These are phyloP conservation scores for Corythornis cristatus DNA, from an alignment of 2,113 vertebrate species.

Conservation along the genomic window DNA sequence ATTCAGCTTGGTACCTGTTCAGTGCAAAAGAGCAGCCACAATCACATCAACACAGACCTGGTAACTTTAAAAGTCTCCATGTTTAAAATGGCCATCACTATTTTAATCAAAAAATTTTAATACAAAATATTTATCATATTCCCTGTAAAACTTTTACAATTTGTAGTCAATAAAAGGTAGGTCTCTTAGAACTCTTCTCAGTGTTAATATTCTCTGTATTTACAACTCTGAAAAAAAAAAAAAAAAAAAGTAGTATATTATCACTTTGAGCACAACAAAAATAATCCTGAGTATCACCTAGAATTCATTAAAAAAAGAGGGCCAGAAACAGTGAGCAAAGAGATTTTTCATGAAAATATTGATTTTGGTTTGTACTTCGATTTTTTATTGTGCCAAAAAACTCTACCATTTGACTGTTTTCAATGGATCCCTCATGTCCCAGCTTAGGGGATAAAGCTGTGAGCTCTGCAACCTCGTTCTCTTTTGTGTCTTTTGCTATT, in stretches of 20 bases:
- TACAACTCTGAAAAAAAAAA: neutral
- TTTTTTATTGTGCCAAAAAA: neutral
- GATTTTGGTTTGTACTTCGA: neutral
- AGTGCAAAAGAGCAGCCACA: too few species aligned
- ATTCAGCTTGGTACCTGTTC: too few species aligned
- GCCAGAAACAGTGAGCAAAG: neutral
- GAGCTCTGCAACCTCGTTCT: neutral
- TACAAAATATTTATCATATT: neutral
- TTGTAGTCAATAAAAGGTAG: neutral
- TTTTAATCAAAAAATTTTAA: neutral
- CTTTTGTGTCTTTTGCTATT: neutral
- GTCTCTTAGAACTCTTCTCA: neutral
- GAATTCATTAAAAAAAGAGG: neutral
- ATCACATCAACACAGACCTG: too few species aligned
- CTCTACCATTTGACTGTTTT: neutral
- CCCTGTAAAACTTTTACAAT: neutral
- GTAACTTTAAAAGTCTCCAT: too few species aligned
- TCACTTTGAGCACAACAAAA: neutral
- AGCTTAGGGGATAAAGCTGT: neutral
- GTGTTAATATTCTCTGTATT: neutral
- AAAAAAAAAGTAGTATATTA: neutral
- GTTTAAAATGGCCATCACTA: too few species aligned
- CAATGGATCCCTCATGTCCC: neutral
- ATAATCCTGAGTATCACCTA: neutral
- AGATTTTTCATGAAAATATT: neutral